Percentiles rank a stretch among this genome's conserved stretches.
Conservation (phyloP, 2,797 vertebrate genomes). For the Pseudomugil tenellus region DNA sequence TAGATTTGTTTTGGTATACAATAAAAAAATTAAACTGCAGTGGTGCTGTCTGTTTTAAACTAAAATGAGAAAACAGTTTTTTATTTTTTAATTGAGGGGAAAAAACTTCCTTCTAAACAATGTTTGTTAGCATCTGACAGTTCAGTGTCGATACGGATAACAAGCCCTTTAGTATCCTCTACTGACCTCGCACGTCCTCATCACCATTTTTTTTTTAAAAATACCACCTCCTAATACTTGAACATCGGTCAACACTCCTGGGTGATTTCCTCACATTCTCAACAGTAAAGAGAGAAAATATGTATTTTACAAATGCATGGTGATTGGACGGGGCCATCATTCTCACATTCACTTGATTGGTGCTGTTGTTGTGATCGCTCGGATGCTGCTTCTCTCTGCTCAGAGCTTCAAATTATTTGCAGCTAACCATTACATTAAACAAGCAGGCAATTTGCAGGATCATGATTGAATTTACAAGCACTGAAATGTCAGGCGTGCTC, state of each 20-base stretch:
- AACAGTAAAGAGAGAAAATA: background rate
- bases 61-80: conserved; percentile 6
- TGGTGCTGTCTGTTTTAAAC: conserved; percentile 3
- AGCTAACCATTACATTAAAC: conserved; percentile 57
- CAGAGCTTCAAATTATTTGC: conserved; percentile 47
- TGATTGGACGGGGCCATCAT: conserved; percentile 38
- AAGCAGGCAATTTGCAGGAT: conserved; percentile 58
- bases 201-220: background rate
- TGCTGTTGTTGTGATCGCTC: conserved; percentile 34
- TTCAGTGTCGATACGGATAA: conserved; percentile 1
- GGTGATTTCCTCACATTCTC: conserved; percentile 8
- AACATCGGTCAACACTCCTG: conserved; percentile 6
- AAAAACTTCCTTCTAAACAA: background rate
- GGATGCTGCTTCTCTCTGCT: conserved; percentile 32
- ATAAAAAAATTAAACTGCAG: conserved; percentile 21
- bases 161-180: background rate
- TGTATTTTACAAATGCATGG: conserved; percentile 14
- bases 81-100: background rate
- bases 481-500: conserved; percentile 51
- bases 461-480: conserved; percentile 48
- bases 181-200: conserved; percentile 17
- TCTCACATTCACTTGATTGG: conserved; percentile 49
- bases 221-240: conserved; percentile 16
- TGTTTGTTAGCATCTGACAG: background rate
- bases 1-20: conserved; percentile 1